phyloP scores from a whole-genome alignment of 2,888 invertebrate genomes.

The Agonum fuliginosum region DNA sequence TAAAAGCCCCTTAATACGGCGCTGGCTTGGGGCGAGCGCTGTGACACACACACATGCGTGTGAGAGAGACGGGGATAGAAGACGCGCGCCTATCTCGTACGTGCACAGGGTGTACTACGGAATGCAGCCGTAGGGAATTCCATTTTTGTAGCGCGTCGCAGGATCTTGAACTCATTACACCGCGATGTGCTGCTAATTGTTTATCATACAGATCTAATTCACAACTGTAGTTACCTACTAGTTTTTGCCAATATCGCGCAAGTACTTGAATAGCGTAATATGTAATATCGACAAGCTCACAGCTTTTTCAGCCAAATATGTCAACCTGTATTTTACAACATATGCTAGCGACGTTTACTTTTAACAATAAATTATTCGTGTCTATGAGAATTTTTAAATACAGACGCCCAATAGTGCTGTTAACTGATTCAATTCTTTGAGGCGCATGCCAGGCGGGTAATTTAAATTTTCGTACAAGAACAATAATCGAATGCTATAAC shows the following conservation, averaged over 20 bases:
- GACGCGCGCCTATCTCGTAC: constrained; percentile 32
- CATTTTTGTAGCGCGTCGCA: constrained; percentile 43
- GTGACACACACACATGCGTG: constrained; percentile 2
- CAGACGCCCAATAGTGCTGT: no score
- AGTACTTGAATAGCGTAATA: not conserved
- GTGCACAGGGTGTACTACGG: constrained; percentile 43
- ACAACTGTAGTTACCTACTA: constrained; percentile 21
- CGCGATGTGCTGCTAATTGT: constrained; percentile 34
- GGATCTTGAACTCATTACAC: constrained; percentile 43
- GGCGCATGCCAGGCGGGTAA: no score
- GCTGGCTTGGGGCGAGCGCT: constrained; percentile 9
- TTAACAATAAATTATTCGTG: no score
- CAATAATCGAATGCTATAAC: no score
- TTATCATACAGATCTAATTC: constrained; percentile 25
- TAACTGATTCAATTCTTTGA: no score
- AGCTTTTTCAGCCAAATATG: not conserved
- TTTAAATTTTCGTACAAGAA: no score
- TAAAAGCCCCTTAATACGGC: no score
- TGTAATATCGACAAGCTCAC: not conserved
- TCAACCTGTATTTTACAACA: no score
- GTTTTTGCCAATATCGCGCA: constrained; percentile 3
- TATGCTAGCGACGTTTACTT: no score
- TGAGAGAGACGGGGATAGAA: constrained; percentile 20
- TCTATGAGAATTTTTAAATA: no score
- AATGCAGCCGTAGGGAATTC: constrained; percentile 45